phyloP scores from a whole-genome alignment of 1,140 invertebrate species.

The Euwallacea fornicatus region DNA sequence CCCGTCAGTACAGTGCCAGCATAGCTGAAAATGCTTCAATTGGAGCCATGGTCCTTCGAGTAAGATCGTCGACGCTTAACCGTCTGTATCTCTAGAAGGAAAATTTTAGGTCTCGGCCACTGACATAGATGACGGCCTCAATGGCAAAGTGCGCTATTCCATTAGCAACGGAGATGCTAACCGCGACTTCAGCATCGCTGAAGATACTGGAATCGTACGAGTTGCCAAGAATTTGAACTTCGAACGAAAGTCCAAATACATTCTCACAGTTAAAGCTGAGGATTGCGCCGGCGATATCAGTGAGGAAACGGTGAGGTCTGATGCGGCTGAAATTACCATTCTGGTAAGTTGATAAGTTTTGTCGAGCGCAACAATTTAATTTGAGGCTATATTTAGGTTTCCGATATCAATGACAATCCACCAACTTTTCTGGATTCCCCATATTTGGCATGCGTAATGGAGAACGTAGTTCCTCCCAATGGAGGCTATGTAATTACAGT shows the following conservation, averaged over 20 bases:
- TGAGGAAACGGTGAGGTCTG: conserved; percentile 62
- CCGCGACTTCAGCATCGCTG: conserved; percentile 85
- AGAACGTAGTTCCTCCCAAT: conserved; percentile 80
- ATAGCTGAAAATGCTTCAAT: conserved; percentile 93
- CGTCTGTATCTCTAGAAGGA: conserved; percentile 33
- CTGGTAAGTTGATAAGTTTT: conserved; percentile 53
- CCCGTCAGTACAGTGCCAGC: conserved; percentile 81
- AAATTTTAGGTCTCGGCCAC: conserved; percentile 77
- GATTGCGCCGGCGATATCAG: conserved; percentile 73
- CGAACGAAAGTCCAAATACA: conserved; percentile 83
- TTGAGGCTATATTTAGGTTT: conserved; percentile 56
- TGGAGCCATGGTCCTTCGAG: conserved; percentile 66
- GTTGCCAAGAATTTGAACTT: conserved; percentile 91
- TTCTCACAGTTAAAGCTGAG: conserved; percentile 82
- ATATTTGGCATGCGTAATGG: conserved; percentile 89
- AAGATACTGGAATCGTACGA: conserved; percentile 82
- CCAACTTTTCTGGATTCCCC: conserved; percentile 90
- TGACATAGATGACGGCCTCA: conserved; percentile 86
- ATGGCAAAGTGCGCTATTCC: conserved; percentile 85
- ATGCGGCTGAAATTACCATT: conserved; percentile 72
- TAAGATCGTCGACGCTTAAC: conserved; percentile 7
- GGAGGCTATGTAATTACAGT: conserved; percentile 78
- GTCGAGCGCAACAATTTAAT: not conserved
- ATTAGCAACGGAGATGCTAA: conserved; percentile 88
- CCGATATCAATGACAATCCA: conserved; percentile 94